Evolutionary conservation across 2,113 vertebrate genomes (phyloP).

Genomic region (Anguilla japonica): DNA sequence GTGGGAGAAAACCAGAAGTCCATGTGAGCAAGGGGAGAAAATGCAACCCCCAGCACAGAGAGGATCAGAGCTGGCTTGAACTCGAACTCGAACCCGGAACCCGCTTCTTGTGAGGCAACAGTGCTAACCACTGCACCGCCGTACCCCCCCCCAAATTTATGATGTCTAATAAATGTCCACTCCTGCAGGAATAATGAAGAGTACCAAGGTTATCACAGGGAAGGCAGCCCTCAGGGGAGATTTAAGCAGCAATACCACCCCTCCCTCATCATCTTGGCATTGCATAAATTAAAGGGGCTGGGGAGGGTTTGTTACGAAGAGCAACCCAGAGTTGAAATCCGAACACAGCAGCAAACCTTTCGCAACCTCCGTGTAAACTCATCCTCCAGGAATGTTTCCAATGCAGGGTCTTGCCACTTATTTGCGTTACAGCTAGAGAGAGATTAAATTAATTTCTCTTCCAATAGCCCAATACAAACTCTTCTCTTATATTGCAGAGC

Average conservation of each 20-base stretch:
- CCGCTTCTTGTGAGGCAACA: too few species aligned
- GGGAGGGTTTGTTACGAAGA: not conserved
- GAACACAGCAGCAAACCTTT: conserved; percentile 30
- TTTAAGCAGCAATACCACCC: conserved; percentile 31
- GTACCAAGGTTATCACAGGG: conserved; percentile 26
- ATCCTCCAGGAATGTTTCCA: conserved; percentile 11
- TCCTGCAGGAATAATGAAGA: conserved; percentile 24
- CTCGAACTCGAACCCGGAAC: too few species aligned
- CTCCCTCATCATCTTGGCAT: not conserved
- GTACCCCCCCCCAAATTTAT: too few species aligned
- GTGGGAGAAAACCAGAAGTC: too few species aligned
- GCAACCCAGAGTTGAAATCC: conserved; percentile 18
- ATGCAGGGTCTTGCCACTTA: conserved; percentile 28
- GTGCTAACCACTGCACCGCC: too few species aligned
- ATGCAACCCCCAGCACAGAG: too few species aligned
- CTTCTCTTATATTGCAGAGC: not conserved
- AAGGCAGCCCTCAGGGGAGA: conserved; percentile 24
- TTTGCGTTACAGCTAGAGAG: conserved; percentile 25
- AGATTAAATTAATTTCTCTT: conserved; percentile 32
- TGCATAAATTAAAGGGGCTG: not conserved
- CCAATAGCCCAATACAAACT: not conserved
- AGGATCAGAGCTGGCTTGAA: too few species aligned
- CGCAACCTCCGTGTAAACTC: conserved; percentile 29
- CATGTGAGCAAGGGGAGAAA: too few species aligned
- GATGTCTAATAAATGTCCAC: too few species aligned